A percentile compares a stretch with the other conserved stretches of the same genome.
phyloP scores from a whole-genome alignment of 2,888 invertebrate species.

The Agonopterix arenella region DNA sequence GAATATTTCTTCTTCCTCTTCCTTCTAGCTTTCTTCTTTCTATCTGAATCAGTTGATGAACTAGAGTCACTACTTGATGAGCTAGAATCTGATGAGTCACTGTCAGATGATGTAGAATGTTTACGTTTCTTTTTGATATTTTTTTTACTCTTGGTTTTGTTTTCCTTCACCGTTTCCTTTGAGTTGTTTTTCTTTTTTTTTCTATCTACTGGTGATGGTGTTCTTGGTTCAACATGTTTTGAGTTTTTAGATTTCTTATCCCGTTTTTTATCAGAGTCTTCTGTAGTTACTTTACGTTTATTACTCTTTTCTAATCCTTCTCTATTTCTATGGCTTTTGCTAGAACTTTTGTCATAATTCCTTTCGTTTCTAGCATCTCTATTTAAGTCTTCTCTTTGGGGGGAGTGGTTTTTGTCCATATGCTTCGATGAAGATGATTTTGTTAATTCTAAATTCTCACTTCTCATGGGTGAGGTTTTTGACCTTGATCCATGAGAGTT shows the following conservation, averaged over 20 bases:
- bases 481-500: slow-evolving; percentile 9
- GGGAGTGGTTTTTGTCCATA: not conserved
- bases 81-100: slow-evolving; percentile 44
- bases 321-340: slow-evolving; percentile 8
- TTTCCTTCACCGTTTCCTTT: slow-evolving; percentile 16
- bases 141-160: slow-evolving; percentile 20
- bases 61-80: slow-evolving; percentile 52
- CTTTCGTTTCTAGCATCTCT: no score
- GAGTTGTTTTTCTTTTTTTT: slow-evolving; percentile 9
- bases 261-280: slow-evolving; percentile 4
- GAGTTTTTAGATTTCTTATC: slow-evolving; percentile 5
- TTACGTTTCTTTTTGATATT: slow-evolving; percentile 36
- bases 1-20: slow-evolving; percentile 48
- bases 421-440: slow-evolving; percentile 1
- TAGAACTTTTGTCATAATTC: slow-evolving; percentile 5
- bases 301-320: not conserved
- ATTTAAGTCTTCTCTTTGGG: no score
- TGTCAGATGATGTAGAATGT: slow-evolving; percentile 53
- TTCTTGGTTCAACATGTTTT: slow-evolving; percentile 14
- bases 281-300: not conserved
- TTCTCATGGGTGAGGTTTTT: slow-evolving; percentile 10
- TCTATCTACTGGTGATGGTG: slow-evolving; percentile 19
- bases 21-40: slow-evolving; percentile 34
- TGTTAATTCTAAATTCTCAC: slow-evolving; percentile 2
- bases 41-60: slow-evolving; percentile 50